Conservation (phyloP, 2,113 vertebrate species). For the Coryphaenoides rupestris region DNA sequence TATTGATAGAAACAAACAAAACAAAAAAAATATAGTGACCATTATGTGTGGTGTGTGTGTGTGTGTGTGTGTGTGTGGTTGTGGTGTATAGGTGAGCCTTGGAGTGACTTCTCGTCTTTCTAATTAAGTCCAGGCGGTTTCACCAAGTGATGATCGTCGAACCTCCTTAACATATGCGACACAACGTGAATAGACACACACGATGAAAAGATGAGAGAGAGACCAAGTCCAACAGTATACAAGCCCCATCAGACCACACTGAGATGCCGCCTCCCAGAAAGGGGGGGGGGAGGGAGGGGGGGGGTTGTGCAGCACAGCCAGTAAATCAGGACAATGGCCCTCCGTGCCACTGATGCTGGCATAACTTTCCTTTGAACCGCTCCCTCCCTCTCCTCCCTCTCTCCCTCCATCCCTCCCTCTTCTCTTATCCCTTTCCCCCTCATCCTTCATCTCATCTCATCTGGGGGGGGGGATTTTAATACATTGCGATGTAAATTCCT, state of each 20-base stretch:
- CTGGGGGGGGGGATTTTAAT: constrained; percentile 53
- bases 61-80: constrained; percentile 23
- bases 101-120: constrained; percentile 38
- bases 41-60: background rate
- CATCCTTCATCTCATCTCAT: no score
- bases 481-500: constrained; percentile 55
- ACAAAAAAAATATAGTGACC: no score
- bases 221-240: no score
- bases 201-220: no score
- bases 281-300: no score
- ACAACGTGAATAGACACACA: no score
- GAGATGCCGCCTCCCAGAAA: no score
- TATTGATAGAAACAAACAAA: no score
- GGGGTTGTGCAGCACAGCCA: constrained; percentile 61
- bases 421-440: constrained; percentile 17
- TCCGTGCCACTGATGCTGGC: constrained; percentile 69
- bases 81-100: constrained; percentile 13
- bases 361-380: constrained; percentile 21
- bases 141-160: constrained; percentile 51
- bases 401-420: constrained; percentile 30
- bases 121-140: constrained; percentile 61
- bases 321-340: constrained; percentile 75
- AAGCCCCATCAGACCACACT: no score
- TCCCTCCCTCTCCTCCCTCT: constrained; percentile 28
- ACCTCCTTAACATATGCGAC: no score